These are phyloP conservation scores for Spatula clypeata DNA, from an alignment of 2,797 vertebrate species.

Conservation along the genomic window DNA sequence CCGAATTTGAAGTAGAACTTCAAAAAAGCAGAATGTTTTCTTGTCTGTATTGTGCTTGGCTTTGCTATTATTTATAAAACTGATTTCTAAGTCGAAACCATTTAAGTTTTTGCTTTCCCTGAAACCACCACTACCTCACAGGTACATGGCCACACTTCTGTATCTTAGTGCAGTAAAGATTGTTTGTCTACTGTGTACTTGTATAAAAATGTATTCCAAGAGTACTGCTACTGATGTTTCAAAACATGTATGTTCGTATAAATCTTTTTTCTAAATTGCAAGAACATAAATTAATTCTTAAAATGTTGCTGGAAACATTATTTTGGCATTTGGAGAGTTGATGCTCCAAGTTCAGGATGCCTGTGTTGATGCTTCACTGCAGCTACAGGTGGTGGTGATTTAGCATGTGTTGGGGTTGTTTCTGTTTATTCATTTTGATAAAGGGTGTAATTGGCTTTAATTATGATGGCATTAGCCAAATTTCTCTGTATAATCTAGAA, in stretches of 20 bases:
- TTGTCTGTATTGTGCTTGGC: background rate
- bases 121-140: background rate
- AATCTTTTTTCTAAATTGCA: background rate
- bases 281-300: background rate
- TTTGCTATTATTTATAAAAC: background rate
- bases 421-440: background rate
- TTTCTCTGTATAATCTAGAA: slow-evolving; percentile 56
- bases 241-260: background rate
- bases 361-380: background rate
- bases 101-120: background rate
- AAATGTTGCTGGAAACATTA: background rate
- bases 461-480: background rate
- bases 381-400: slow-evolving; percentile 9
- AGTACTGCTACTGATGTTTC: background rate
- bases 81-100: background rate
- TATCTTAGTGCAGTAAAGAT: slow-evolving; percentile 14
- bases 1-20: background rate
- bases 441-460: background rate
- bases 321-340: background rate
- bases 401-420: background rate
- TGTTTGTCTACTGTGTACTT: background rate
- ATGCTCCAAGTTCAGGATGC: background rate
- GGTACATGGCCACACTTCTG: background rate
- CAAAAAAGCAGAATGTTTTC: background rate
- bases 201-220: background rate